Evolutionary conservation across 1,140 invertebrate genomes (phyloP), one percentile per base, ranked within the genome.

Genomic region (Dendroctonus ponderosae): DNA sequence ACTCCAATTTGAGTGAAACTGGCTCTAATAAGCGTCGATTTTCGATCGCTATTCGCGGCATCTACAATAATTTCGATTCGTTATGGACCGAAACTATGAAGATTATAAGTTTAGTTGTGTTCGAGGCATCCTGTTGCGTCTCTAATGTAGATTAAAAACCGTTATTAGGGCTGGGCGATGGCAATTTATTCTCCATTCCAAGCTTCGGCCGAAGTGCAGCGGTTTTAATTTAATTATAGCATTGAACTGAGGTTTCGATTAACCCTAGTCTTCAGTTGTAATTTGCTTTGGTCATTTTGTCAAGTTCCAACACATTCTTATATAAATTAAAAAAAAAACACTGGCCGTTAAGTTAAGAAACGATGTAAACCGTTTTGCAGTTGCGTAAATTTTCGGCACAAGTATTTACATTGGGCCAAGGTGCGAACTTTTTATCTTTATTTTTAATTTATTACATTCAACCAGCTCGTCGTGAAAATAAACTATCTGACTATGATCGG

Each of bases 181-280:
- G 60, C 60, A 62, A 62, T 62, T 62, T 51, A 62, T n/a, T 11
- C 49, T 42, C 49, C 14, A 49, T 60, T 60, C 58, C 41, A 26
- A 49, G 58, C 58, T 49, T 49, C 50, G 14, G 52, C 60, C 43
- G 48, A 52, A 62, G 49, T 42, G 12, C n/a, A 42, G 44, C 60
- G 60, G 26, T 62, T 52, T 62, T 41, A 62, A 62, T 62, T 62
- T 62, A 62, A 62, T 62, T 62, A 62, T 62, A 52, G 49, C 58
- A 7, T 42, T 58, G 56, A 58, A 44, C 44, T 40, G 26, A 26
- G 9, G 42, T 42, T 58, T 58, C 56, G 56, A 58, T 58, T 56
- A 56, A 7, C 11, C 7, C 26, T 15, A 51, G 11, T 2, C 15
- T 51, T 26, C 26, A 26, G 3, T 26, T 26, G 26, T 26, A 26